Evolutionary conservation across 2,797 vertebrate genomes (phyloP).

Genomic region (Borostomias antarcticus): DNA sequence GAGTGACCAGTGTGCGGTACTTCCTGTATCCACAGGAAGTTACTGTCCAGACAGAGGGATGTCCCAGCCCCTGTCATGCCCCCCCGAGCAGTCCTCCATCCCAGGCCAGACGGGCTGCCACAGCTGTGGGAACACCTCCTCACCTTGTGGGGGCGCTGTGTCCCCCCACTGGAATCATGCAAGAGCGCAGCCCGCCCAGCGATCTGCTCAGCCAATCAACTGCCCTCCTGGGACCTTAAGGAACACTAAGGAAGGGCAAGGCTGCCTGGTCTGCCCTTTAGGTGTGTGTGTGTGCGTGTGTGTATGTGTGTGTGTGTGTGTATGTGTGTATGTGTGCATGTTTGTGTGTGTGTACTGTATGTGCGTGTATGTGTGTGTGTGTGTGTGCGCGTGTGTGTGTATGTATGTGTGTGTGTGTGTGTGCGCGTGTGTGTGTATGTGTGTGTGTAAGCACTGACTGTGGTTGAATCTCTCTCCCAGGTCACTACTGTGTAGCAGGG

Average conservation of each 20-base stretch:
- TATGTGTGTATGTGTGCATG: background rate
- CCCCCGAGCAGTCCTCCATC: conserved; percentile 62
- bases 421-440: background rate
- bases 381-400: background rate
- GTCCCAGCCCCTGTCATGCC: conserved; percentile 69
- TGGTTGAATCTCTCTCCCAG: conserved; percentile 55
- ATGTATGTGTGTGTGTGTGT: background rate
- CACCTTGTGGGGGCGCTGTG: conserved; percentile 47
- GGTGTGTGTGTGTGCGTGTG: conserved; percentile 57
- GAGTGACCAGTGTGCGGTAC: no score
- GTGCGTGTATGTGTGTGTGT: conserved; percentile 48
- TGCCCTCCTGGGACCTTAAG: conserved; percentile 75
- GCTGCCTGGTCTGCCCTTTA: conserved; percentile 69
- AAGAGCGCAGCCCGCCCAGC: conserved; percentile 41
- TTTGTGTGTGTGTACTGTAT: background rate
- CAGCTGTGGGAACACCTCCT: conserved; percentile 66
- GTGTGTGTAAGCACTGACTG: background rate
- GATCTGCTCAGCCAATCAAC: conserved; percentile 53
- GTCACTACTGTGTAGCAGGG: conserved; percentile 78
- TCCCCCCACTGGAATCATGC: conserved; percentile 53
- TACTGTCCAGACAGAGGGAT: conserved; percentile 75
- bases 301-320: background rate
- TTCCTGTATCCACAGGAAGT: conserved; percentile 58
- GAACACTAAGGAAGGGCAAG: conserved; percentile 50
- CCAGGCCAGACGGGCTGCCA: conserved; percentile 69